Evolutionary conservation across 2,888 invertebrate species (phyloP).

Genomic region (Ptychoptera contaminata): DNA sequence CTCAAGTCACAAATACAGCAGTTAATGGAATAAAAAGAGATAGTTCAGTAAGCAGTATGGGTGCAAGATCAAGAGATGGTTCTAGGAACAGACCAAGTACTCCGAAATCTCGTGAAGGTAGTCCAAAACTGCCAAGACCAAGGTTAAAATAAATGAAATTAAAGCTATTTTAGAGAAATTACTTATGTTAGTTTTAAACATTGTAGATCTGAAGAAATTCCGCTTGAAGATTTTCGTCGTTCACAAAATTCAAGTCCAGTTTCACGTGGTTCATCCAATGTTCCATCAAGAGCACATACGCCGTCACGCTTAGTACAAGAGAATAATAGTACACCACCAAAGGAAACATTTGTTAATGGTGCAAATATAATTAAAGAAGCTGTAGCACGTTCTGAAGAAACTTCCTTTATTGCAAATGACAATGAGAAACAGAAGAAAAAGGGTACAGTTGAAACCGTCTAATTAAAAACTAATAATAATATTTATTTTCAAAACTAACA

Average conservation of each 20-base stretch:
- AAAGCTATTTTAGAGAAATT: not conserved
- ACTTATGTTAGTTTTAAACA: not conserved
- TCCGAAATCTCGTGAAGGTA: slow-evolving; percentile 48
- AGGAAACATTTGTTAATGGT: slow-evolving; percentile 13
- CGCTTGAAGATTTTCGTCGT: slow-evolving; percentile 58
- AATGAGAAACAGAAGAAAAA: slow-evolving; percentile 28
- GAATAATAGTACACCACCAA: not conserved
- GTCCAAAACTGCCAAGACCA: slow-evolving; percentile 55
- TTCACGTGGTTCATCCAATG: slow-evolving; percentile 18
- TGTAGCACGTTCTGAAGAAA: slow-evolving; percentile 47
- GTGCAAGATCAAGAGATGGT: slow-evolving; percentile 18
- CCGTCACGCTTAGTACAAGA: slow-evolving; percentile 20
- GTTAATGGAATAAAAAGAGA: not conserved
- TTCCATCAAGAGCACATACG: slow-evolving; percentile 33
- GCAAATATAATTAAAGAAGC: slow-evolving; percentile 19
- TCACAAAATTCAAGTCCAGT: slow-evolving; percentile 35
- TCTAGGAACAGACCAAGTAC: slow-evolving; percentile 25
- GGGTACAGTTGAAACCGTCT: slow-evolving; percentile 36
- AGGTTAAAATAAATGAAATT: slow-evolving; percentile 21
- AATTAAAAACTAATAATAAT: slow-evolving; percentile 10
- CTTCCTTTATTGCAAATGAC: slow-evolving; percentile 56
- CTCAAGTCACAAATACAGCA: not conserved
- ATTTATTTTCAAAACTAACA: no score
- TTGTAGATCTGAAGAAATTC: slow-evolving; percentile 55
- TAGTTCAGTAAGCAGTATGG: not conserved